Evolutionary conservation across 2,113 vertebrate species (phyloP).

Genomic region (Lanius collurio): DNA sequence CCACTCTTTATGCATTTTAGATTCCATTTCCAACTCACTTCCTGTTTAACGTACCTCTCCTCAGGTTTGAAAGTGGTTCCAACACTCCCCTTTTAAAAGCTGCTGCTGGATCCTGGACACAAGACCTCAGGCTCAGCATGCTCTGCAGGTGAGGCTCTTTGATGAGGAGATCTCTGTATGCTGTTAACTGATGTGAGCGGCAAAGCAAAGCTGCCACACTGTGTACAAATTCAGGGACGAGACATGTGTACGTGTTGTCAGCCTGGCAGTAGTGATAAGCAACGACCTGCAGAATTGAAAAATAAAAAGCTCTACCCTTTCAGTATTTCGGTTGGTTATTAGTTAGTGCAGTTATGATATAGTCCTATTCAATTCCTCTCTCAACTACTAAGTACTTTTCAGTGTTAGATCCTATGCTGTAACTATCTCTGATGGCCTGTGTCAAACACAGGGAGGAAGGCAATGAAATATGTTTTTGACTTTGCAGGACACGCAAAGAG

Average conservation of each 20-base stretch:
- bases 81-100: slow-evolving; percentile 91
- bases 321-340: background rate
- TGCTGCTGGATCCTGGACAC: slow-evolving; percentile 91
- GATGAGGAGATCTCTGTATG: slow-evolving; percentile 90
- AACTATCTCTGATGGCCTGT: background rate
- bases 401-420: background rate
- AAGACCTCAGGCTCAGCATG: slow-evolving; percentile 94
- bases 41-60: slow-evolving; percentile 79
- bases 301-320: background rate
- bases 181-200: slow-evolving; percentile 82
- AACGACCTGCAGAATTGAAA: slow-evolving; percentile 80
- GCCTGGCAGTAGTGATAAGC: slow-evolving; percentile 99
- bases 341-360: background rate
- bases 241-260: slow-evolving; percentile 96
- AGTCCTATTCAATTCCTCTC: background rate
- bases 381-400: background rate
- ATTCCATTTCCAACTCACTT: background rate
- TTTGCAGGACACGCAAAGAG: background rate
- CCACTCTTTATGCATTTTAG: background rate
- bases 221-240: slow-evolving; percentile 96
- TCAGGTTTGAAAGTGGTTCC: slow-evolving; percentile 86
- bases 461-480: background rate
- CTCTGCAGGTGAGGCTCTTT: slow-evolving; percentile 90
- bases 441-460: background rate
- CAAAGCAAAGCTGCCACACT: slow-evolving; percentile 92